These are phyloP conservation scores for Spilarctia lutea DNA, from an alignment of 2,888 invertebrate species.

Conservation along the genomic window DNA sequence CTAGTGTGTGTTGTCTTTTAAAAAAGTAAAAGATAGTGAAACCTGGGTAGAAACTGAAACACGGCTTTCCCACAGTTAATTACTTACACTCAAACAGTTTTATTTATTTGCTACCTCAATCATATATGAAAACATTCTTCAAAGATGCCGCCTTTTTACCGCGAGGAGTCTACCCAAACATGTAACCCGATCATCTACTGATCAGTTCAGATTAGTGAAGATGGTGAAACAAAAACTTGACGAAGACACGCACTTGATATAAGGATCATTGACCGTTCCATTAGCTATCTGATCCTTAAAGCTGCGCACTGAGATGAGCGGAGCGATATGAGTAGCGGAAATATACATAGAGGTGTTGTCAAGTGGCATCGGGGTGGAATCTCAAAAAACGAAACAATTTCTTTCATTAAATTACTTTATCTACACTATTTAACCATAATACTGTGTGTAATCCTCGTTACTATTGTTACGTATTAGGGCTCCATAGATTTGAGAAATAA, in stretches of 20 bases:
- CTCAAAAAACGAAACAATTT: too few relatives aligned
- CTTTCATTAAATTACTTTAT: too few relatives aligned
- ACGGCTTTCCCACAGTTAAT: neutral
- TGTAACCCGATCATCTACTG: slow-evolving; percentile 12
- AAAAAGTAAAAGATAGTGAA: too few relatives aligned
- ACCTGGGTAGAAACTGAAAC: too few relatives aligned
- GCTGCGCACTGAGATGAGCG: neutral
- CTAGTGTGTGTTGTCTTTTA: too few relatives aligned
- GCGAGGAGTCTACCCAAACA: slow-evolving; percentile 1
- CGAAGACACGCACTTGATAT: slow-evolving; percentile 15
- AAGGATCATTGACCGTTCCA: slow-evolving; percentile 44
- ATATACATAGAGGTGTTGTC: neutral
- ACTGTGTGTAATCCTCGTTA: too few relatives aligned
- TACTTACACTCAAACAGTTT: neutral
- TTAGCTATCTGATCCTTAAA: slow-evolving; percentile 38
- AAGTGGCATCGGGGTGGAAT: too few relatives aligned
- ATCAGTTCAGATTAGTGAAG: slow-evolving; percentile 8
- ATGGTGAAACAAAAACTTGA: slow-evolving; percentile 18
- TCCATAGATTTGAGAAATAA: too few relatives aligned
- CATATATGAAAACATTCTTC: neutral
- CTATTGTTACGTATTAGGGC: too few relatives aligned
- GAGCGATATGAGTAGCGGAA: neutral
- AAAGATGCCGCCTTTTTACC: neutral
- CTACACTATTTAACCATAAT: too few relatives aligned
- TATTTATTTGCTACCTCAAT: neutral